phyloP scores from a whole-genome alignment of 64 coral and sea anemone species.

The Platygyra sinensis region DNA sequence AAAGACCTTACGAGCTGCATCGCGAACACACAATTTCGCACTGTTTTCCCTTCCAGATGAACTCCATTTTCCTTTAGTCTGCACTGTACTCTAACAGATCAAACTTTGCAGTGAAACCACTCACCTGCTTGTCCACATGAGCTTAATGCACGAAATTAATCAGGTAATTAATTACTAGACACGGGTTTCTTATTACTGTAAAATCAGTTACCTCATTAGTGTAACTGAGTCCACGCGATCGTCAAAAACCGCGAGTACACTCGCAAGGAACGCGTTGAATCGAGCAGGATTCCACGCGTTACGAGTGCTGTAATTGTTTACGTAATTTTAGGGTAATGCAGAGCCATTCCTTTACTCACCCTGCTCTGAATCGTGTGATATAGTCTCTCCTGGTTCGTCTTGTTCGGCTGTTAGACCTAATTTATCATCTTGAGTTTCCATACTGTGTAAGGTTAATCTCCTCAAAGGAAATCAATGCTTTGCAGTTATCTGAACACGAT shows the following conservation, averaged over 20 bases:
- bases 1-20: too few species aligned
- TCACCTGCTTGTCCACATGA: too few species aligned
- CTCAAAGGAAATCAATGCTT: neutral
- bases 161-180: neutral
- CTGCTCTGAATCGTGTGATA: neutral
- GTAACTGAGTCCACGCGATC: neutral
- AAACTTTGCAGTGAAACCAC: too few species aligned
- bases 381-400: neutral
- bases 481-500: neutral
- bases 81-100: too few species aligned
- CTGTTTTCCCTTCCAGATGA: too few species aligned
- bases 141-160: too few species aligned
- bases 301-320: neutral
- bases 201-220: too few species aligned
- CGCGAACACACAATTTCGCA: too few species aligned
- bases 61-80: too few species aligned
- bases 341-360: neutral
- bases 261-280: neutral
- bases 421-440: slow-evolving; percentile 12
- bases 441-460: neutral
- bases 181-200: neutral
- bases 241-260: neutral
- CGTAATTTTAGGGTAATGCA: neutral
- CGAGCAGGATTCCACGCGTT: neutral
- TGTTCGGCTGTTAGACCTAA: neutral